Base-by-base conservation (phyloP, 37 sponge, comb jelly and placozoan species). In the Dysidea cf. avara region DNA sequence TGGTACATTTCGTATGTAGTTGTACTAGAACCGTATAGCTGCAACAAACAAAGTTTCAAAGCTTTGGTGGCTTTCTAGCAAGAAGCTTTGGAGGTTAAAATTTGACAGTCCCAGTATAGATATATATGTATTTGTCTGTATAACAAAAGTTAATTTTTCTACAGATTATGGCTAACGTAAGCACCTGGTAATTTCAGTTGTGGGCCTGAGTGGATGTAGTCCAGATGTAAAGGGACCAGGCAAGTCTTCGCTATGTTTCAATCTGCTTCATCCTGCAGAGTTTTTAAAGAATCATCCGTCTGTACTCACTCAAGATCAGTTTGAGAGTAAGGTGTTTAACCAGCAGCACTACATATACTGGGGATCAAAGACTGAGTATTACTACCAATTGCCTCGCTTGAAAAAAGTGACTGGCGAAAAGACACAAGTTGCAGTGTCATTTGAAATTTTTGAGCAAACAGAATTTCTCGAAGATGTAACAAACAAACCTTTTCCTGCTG, bases 231-330 rank as follows among this genome's bases (percentile, higher is more conserved):
- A 62, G 24, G 90, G 90, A 4, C 33, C 71, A 9, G 90, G 90
- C 35, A 89, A 89, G 63, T 83, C 84, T 7, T 89, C 81, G 39
- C 77, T 89, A 33, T 89, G 90, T 57, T 71, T 75, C 64, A 75
- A 81, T 53, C 79, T 89, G 65, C 31, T 69, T 24, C 35, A 89
- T 40, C 90, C 90, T 20, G 80, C 78, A 20, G 81, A 75, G 34
- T 83, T 66, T 56, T 32, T 80, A 1, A 46, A 35, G 1, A 39
- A 69, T 13, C 90, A 89, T 30, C 77, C 76, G 1, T 89, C 90
- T 1, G 40, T 89, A 11, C 32, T 89, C 0, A 76, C 80, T 49
- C 72, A 71, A 22, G 76, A 79, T 51, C 85, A 89, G 48, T 89
- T 83, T 54, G 76, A 83, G 72, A 75, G 77, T 30, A 49, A 54